Evolutionary conservation across 2,888 invertebrate genomes (phyloP), one percentile per base, ranked within the genome.

Genomic region (Caenorhabditis imperialis): DNA sequence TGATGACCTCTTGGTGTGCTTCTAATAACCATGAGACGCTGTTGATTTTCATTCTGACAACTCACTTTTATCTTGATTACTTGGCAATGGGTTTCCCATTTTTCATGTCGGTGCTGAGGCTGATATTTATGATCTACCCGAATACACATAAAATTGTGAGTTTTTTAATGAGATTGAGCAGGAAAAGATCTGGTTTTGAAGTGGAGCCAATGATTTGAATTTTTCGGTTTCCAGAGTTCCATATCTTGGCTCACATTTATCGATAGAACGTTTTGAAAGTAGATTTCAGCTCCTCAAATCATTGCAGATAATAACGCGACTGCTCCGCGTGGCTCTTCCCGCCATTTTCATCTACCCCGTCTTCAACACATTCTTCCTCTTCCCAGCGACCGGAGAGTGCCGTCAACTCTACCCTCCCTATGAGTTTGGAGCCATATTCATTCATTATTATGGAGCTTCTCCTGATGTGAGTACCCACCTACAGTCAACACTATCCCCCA

Each of bases 1-100:
- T 65, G 33, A 57, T 65, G 50, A 65, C 65, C 6, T 55, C 65
- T 10, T 65, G 65, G 65, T 65, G 65, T 57, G 65, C 65, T n/a
- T 22, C 35, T 3, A 65, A 18, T n/a, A 50, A 65, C 18, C 65
- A 65, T 14, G 35, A 23, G 16, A 25, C 18, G 1, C 35, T 65
- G 14, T 37, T 65, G 12, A 55, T 65, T 33, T 65, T 65, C 40
- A 65, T 65, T 33, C 18, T 65, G 1, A 22, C 37, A 20, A 35
- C 65, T 5, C 65, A 65, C 18, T 65, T 57, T 20, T 65, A 57
- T 42, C 25, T 65, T 12, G 65, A 65, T 35, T 65, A 65, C 25
- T 40, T 65, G 12, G 65, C 65, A 23, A 65, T 65, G 65, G 65
- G 65, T 4, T 65, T 65, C n/a, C 65, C 65, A 23, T 65, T 65